These are phyloP conservation scores for Ectemnius continuus DNA, from an alignment of 2,888 invertebrate genomes.

Conservation along the genomic window DNA sequence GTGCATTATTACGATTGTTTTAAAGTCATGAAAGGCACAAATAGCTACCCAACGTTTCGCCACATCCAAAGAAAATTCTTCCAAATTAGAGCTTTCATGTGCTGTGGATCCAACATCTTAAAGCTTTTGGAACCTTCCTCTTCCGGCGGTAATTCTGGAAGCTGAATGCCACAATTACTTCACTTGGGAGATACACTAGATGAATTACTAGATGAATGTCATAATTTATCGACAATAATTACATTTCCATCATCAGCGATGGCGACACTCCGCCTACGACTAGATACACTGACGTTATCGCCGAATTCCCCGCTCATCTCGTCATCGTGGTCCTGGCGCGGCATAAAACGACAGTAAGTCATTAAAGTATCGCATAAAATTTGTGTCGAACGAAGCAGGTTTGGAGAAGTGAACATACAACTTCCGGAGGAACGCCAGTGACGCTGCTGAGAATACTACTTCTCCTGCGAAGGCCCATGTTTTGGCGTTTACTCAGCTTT, in stretches of 20 bases:
- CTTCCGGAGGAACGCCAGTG: slow-evolving; percentile 76
- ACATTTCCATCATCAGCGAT: slow-evolving; percentile 76
- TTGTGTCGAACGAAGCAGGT: neutral
- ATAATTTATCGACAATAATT: neutral
- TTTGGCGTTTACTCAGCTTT: slow-evolving; percentile 89
- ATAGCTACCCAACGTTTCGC: slow-evolving; percentile 88
- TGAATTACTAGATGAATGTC: slow-evolving; percentile 1
- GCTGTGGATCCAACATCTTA: slow-evolving; percentile 84
- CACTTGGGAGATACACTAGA: neutral
- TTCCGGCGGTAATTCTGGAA: slow-evolving; percentile 85
- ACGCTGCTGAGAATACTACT: slow-evolving; percentile 90
- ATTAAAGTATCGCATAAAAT: slow-evolving; percentile 2
- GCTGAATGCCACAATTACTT: slow-evolving; percentile 45
- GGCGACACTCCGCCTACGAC: slow-evolving; percentile 83
- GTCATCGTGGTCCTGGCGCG: slow-evolving; percentile 69
- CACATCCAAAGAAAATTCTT: slow-evolving; percentile 93
- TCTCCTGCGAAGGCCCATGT: slow-evolving; percentile 88
- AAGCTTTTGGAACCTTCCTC: slow-evolving; percentile 79
- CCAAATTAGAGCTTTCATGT: slow-evolving; percentile 91
- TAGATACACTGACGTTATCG: slow-evolving; percentile 89
- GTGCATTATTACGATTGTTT: neutral
- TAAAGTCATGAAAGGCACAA: neutral
- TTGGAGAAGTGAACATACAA: slow-evolving; percentile 62
- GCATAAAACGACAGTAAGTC: neutral
- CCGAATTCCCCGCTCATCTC: slow-evolving; percentile 94